Base-by-base conservation (phyloP, 2,113 vertebrate genomes). In the Bombycilla garrulus region DNA sequence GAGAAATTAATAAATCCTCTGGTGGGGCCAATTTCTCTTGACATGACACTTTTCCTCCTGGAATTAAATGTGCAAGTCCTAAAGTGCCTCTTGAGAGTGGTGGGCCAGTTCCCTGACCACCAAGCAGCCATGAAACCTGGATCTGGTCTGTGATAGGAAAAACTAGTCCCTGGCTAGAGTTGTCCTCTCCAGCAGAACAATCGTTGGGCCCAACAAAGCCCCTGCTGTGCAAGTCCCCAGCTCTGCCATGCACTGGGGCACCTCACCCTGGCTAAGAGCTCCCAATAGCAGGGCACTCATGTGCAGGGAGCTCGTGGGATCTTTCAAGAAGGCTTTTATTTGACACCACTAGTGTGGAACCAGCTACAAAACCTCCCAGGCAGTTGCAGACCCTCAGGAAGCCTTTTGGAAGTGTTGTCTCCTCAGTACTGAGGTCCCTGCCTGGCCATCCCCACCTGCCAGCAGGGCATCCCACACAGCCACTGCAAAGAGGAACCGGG, bases 1-100 rank as follows among this genome's bases (percentile, higher is more conserved):
- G 92, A 96, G 95, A 97, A 96, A 96, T 69, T 26, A 97, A 98
- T 98, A 97, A 97, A 98, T 98, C 95, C 92, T 95, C 85, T 10
- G 3, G 36, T n/a, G 5, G 66, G 84, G 78, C 82, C 92, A 94
- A 81, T 97, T 97, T 93, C 95, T 87, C 60, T 88, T 0, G 3
- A n/a, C 5, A 36, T 97, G 92, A 95, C 74, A 18, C 65, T 87
- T n/a, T 35, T 91, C 71, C 94, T 94, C 53, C 80, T 88, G 93
- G 93, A 95, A 96, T 95, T 95, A 97, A 81, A 89, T 2, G 7
- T 45, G 45, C 3, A 33, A 90, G 44, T 92, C 91, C 92, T 6
- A 12, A 80, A 79, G 62, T 74, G 36, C 82, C 53, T 77, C 91
- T 91, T 35, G 0, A 3, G 80, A 60, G 47, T 1, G 2, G 57